Evolutionary conservation across 2,113 vertebrate species (phyloP).

Genomic region (Indicator maculatus): DNA sequence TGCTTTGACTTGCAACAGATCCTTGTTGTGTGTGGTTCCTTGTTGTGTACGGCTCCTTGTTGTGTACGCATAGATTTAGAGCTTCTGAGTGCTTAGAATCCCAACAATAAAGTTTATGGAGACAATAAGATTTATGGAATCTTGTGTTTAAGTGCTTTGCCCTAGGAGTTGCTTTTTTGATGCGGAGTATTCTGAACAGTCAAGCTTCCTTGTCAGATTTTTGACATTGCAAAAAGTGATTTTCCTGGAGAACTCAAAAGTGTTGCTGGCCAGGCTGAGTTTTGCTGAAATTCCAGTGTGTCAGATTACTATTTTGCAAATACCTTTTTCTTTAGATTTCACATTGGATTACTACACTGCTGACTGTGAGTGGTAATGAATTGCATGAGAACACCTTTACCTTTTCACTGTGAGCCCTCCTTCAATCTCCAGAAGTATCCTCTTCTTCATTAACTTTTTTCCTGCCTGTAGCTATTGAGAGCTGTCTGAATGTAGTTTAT

Average conservation of each 20-base stretch:
- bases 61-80: background rate
- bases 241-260: background rate
- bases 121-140: background rate
- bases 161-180: background rate
- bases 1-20: background rate
- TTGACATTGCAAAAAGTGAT: background rate
- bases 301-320: background rate
- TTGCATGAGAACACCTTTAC: background rate
- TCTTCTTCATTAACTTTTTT: background rate
- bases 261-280: background rate
- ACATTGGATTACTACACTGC: background rate
- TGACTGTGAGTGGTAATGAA: background rate
- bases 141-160: background rate
- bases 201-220: background rate
- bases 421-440: background rate
- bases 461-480: background rate
- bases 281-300: background rate
- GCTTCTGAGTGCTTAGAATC: background rate
- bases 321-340: background rate
- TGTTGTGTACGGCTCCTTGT: background rate
- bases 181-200: background rate
- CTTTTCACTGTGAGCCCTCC: background rate
- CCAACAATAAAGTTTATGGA: background rate
- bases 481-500: background rate
- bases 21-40: background rate